Evolutionary conservation across 2,797 vertebrate species (phyloP).

Genomic region (Enteromius afrohamiltoni): DNA sequence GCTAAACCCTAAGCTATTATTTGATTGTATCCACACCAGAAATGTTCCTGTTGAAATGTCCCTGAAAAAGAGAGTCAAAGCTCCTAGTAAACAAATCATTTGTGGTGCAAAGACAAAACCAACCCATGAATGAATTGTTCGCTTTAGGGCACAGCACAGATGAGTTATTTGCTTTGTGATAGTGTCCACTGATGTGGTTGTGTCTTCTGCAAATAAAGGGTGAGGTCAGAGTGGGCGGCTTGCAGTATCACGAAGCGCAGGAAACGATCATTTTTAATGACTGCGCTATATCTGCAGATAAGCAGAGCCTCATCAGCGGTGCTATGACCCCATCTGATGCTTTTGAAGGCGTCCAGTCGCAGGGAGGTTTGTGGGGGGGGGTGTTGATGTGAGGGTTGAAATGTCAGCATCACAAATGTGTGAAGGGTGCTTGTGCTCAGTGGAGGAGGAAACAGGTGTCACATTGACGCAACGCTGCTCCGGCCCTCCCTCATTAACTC

Average conservation of each 20-base stretch:
- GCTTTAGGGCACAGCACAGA: constrained; percentile 30
- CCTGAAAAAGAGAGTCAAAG: constrained; percentile 25
- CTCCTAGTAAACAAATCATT: constrained; percentile 52
- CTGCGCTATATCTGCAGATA: constrained; percentile 38
- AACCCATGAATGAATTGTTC: constrained; percentile 34
- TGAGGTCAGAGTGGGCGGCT: constrained; percentile 45
- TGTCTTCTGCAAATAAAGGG: constrained; percentile 56
- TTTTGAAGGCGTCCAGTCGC: constrained; percentile 18
- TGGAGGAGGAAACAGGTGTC: constrained; percentile 48
- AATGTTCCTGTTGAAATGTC: constrained; percentile 16
- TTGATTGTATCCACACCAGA: constrained; percentile 33
- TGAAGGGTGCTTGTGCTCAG: constrained; percentile 35
- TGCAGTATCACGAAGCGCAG: constrained; percentile 55
- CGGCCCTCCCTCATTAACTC: constrained; percentile 38
- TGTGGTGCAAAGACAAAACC: constrained; percentile 36
- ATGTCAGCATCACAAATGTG: constrained; percentile 8
- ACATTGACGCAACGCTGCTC: constrained; percentile 50
- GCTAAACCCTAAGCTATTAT: constrained; percentile 41
- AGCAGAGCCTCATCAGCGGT: constrained; percentile 31
- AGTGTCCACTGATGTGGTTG: constrained; percentile 55
- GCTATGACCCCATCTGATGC: constrained; percentile 17
- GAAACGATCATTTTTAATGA: constrained; percentile 42
- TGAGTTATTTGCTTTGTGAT: constrained; percentile 54
- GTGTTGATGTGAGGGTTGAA: constrained; percentile 10
- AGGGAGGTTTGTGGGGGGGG: not conserved